These are phyloP conservation scores for Girardia tigrina DNA, from an alignment of 2,888 invertebrate species.

Conservation along the genomic window DNA sequence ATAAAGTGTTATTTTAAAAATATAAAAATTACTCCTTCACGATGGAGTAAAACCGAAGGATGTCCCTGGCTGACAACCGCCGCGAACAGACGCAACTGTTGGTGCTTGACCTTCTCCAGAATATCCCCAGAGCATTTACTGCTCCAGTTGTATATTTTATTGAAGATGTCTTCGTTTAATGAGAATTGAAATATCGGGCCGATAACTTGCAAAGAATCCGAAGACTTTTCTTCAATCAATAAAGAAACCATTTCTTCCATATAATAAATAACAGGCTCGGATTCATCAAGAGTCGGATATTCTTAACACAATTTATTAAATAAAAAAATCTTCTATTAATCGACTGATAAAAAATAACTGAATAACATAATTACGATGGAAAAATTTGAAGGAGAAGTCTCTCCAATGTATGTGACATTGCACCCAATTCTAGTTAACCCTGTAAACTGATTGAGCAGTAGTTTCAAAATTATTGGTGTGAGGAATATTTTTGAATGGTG, in stretches of 20 bases:
- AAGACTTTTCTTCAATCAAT: conserved; percentile 59
- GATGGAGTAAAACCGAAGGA: not conserved
- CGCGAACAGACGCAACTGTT: not conserved
- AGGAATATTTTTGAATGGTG: no score
- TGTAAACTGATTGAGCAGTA: no score
- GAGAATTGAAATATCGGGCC: conserved; percentile 64
- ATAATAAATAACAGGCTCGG: conserved; percentile 75
- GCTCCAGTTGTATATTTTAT: conserved; percentile 74
- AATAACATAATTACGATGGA: no score
- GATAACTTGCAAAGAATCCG: conserved; percentile 40
- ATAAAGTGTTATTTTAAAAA: no score
- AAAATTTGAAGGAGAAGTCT: no score
- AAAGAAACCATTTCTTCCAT: conserved; percentile 76
- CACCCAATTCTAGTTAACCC: no score
- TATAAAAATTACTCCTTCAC: not conserved
- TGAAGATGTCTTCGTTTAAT: conserved; percentile 69
- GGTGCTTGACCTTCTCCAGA: conserved; percentile 1
- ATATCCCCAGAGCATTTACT: conserved; percentile 54
- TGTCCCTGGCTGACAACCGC: not conserved
- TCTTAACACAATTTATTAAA: not conserved
- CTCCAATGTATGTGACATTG: no score
- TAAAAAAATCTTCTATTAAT: no score
- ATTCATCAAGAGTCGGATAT: conserved; percentile 58
- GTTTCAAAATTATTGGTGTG: no score
- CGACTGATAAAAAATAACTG: no score